Base-by-base conservation (phyloP, 37 sponge, comb jelly and placozoan genomes). In the Halisarca cf. caerulea region DNA sequence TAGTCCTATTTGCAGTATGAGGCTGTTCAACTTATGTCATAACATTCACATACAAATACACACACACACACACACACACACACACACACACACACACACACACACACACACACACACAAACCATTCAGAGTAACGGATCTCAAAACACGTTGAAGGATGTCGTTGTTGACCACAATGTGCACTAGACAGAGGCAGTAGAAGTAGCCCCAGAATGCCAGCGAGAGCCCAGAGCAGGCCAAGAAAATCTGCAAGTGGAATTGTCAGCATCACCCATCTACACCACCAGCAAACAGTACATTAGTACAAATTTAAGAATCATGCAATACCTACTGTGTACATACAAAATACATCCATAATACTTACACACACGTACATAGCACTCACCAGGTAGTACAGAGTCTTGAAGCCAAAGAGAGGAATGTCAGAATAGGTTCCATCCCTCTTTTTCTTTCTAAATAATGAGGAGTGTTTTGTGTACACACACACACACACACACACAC, bases 111-210 rank as follows among this genome's bases (percentile, higher is more conserved):
- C 51, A 47, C 51, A 47, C 51, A 47, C 51, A 47, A 38, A 58
- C 92, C 93, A 86, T 89, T 89, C 66, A 81, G 83, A 18, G 89
- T 92, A 15, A 92, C 89, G 34, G 93, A 85, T 80, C 79, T 85
- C 74, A 92, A 51, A 27, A 92, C 89, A n/a, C 93, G 82, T 28
- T 57, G 59, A 8, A 92, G 41, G 17, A 89, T 85, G 70, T 92
- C 89, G 82, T 89, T 92, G 82, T 89, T 89, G 38, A 82, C 86
- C 37, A 92, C 77, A 77, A 93, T 93, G 83, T 83, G 83, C 18
- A 96, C 77, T n/a, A 93, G 85, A 86, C 90, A 92, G 51, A 93
- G 44, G 41, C 86, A 86, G 89, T 91, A 96, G 86, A 96, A 90
- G 86, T 93, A 96, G 53, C 96, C 96, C 20, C 51, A 38, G 81